Conservation (phyloP, 2,797 vertebrate genomes). For the Mico argentatus region DNA sequence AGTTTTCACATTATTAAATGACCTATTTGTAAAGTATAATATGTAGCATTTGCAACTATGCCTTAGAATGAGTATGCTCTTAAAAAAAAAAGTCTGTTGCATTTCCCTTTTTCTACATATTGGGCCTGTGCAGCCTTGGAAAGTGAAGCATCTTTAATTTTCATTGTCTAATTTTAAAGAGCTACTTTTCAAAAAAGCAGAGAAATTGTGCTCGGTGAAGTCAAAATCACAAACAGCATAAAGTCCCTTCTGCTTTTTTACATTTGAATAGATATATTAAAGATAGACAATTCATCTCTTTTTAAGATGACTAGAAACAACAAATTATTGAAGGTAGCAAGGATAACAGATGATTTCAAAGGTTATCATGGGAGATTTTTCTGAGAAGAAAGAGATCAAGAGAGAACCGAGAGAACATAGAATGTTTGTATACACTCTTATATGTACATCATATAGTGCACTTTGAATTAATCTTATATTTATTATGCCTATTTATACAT, state of each 20-base stretch:
- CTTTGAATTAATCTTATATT: slow-evolving; percentile 48
- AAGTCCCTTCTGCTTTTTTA: slow-evolving; percentile 10
- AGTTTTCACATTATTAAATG: not conserved
- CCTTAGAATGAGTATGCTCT: slow-evolving; percentile 28
- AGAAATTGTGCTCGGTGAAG: slow-evolving; percentile 46
- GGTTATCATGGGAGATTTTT: slow-evolving; percentile 47
- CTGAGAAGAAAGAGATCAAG: not conserved
- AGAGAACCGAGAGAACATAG: not conserved
- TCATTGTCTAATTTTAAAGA: slow-evolving; percentile 64
- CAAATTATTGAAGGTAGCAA: slow-evolving; percentile 29
- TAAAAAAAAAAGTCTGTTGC: not conserved
- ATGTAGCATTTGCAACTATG: slow-evolving; percentile 28
- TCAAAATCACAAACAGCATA: slow-evolving; percentile 60
- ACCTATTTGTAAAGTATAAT: slow-evolving; percentile 41
- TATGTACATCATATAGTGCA: not conserved
- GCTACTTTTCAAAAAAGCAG: slow-evolving; percentile 60
- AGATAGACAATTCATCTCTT: slow-evolving; percentile 40
- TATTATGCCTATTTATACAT: slow-evolving; percentile 8
- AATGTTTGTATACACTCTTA: slow-evolving; percentile 15
- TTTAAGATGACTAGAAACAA: slow-evolving; percentile 51
- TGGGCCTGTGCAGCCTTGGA: not conserved
- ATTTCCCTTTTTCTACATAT: slow-evolving; percentile 48
- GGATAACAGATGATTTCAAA: slow-evolving; percentile 38
- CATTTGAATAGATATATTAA: slow-evolving; percentile 67
- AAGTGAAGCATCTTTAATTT: slow-evolving; percentile 65